A percentile compares a stretch with the other conserved stretches of the same genome.
Evolutionary conservation across 35 echinoderm and acorn worm genomes (phyloP).

Genomic region (Strongylocentrotus purpuratus): DNA sequence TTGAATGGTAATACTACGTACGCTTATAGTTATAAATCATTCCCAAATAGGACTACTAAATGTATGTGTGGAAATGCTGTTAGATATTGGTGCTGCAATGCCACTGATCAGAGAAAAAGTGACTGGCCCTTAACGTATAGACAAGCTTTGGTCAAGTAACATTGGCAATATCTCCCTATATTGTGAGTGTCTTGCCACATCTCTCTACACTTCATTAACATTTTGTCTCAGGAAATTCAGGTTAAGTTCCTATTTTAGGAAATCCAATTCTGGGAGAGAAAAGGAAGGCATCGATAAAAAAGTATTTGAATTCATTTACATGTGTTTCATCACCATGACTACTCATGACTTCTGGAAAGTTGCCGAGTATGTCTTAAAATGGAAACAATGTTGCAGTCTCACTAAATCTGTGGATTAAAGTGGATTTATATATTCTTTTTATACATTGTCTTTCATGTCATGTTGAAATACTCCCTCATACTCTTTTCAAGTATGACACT

Average conservation of each 20-base stretch:
- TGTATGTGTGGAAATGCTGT: too few relatives aligned
- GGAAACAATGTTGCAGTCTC: constrained; percentile 2
- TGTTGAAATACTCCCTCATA: neutral
- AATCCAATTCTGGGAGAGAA: neutral
- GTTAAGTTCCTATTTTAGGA: constrained; percentile 41
- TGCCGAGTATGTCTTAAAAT: neutral
- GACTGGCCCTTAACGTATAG: neutral
- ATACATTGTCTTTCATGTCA: neutral
- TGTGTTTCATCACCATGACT: constrained; percentile 22
- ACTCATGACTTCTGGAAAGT: neutral
- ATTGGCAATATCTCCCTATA: neutral
- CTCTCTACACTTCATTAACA: constrained; percentile 30
- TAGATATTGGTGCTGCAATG: too few relatives aligned
- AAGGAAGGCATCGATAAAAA: constrained; percentile 26
- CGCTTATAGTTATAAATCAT: too few relatives aligned
- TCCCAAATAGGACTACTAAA: too few relatives aligned
- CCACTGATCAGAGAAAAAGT: too few relatives aligned
- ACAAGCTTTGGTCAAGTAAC: neutral
- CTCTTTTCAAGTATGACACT: neutral
- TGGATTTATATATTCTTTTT: neutral
- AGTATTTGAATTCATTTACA: neutral
- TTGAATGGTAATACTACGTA: too few relatives aligned
- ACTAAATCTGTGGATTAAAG: neutral
- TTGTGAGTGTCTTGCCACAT: neutral
- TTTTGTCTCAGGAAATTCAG: neutral